A percentile compares a stretch with the other conserved stretches of the same genome.
These are phyloP conservation scores for Slavum lentiscoides DNA, from an alignment of 2,888 invertebrate genomes.

Conservation along the genomic window DNA sequence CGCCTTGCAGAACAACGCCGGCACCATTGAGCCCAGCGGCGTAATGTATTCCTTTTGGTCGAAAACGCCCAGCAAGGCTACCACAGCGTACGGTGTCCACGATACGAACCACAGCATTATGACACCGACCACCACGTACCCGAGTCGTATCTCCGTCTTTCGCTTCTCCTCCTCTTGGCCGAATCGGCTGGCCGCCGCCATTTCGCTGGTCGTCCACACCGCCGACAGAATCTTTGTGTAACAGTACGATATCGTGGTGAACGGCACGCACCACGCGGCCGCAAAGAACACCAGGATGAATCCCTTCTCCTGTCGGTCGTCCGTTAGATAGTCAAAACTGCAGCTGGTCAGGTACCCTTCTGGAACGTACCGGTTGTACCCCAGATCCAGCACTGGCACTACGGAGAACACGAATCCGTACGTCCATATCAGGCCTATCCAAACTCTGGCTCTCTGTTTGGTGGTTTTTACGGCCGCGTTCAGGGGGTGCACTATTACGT, in stretches of 20 bases:
- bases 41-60: slow-evolving; percentile 69
- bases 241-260: slow-evolving; percentile 72
- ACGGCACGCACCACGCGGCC: slow-evolving; percentile 76
- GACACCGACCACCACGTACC: slow-evolving; percentile 68
- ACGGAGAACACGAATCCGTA: slow-evolving; percentile 73
- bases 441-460: slow-evolving; percentile 66
- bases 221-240: slow-evolving; percentile 73
- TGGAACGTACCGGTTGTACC: slow-evolving; percentile 76
- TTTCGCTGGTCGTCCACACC: slow-evolving; percentile 61
- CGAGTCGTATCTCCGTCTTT: slow-evolving; percentile 67
- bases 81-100: slow-evolving; percentile 81
- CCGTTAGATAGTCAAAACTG: slow-evolving; percentile 80
- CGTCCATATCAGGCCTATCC: slow-evolving; percentile 71
- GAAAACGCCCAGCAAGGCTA: slow-evolving; percentile 74
- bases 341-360: slow-evolving; percentile 79
- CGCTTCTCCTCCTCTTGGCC: slow-evolving; percentile 66
- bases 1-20: slow-evolving; percentile 78
- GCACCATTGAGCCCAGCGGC: slow-evolving; percentile 74
- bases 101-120: slow-evolving; percentile 76
- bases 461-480: slow-evolving; percentile 70
- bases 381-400: slow-evolving; percentile 72
- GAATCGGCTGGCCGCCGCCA: slow-evolving; percentile 53
- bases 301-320: slow-evolving; percentile 65
- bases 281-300: slow-evolving; percentile 77
- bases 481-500: slow-evolving; percentile 78